Conservation (phyloP, 2,113 vertebrate species). For the Notothenia coriiceps region DNA sequence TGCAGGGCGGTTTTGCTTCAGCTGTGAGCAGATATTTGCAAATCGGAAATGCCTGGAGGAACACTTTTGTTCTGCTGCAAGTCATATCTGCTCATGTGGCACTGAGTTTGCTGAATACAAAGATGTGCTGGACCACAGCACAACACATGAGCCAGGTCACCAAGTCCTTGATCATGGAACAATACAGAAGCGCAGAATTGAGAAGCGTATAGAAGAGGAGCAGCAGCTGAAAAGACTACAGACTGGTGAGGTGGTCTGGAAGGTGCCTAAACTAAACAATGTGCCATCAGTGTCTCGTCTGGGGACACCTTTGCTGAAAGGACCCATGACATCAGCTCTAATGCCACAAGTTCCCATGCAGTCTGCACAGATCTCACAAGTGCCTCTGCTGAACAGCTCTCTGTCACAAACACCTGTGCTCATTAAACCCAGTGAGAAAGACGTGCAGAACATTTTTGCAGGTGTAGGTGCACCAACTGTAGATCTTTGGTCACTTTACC, state of each 20-base stretch:
- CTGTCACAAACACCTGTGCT: conserved; percentile 7
- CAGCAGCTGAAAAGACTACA: conserved; percentile 61
- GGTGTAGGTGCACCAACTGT: conserved; percentile 68
- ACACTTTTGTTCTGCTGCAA: conserved; percentile 67
- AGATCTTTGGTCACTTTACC: conserved; percentile 79
- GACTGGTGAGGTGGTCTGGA: conserved; percentile 64
- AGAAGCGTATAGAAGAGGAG: conserved; percentile 61
- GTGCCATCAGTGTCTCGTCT: conserved; percentile 20
- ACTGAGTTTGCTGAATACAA: conserved; percentile 71
- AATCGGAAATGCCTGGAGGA: conserved; percentile 67
- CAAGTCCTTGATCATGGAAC: conserved; percentile 69
- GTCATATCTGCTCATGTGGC: conserved; percentile 81
- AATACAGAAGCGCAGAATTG: conserved; percentile 68
- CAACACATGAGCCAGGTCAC: conserved; percentile 71
- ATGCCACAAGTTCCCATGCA: neutral
- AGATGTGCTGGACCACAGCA: conserved; percentile 73
- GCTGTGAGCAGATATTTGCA: conserved; percentile 76
- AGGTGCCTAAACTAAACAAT: neutral
- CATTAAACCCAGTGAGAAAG: conserved; percentile 7
- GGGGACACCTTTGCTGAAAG: neutral
- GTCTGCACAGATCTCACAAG: conserved; percentile 35
- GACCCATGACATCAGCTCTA: conserved; percentile 15
- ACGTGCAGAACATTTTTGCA: conserved; percentile 46
- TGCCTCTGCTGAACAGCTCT: conserved; percentile 40
- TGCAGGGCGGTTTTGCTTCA: conserved; percentile 69